A percentile compares a stretch with the other conserved stretches of the same genome.
These are phyloP conservation scores for Oxyura jamaicensis DNA, from an alignment of 2,113 vertebrate species.

Conservation along the genomic window DNA sequence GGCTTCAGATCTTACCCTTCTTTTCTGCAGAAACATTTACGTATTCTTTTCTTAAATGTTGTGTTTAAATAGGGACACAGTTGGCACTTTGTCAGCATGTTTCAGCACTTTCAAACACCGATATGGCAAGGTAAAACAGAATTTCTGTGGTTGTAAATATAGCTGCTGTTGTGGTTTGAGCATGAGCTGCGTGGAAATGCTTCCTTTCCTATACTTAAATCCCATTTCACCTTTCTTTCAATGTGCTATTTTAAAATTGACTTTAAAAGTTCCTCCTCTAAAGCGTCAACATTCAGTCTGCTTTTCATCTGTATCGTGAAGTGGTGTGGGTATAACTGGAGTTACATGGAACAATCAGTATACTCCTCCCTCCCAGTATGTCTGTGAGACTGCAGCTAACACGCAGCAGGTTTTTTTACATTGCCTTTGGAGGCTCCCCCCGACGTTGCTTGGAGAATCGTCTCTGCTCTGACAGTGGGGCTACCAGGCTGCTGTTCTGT, in stretches of 20 bases:
- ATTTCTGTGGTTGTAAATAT: constrained; percentile 28
- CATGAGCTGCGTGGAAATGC: background rate
- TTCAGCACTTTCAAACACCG: background rate
- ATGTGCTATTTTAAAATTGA: background rate
- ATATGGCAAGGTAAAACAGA: background rate
- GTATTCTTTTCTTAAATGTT: background rate
- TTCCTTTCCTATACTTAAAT: background rate
- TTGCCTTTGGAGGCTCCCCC: background rate
- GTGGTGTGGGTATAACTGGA: background rate
- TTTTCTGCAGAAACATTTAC: background rate
- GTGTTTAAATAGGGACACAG: background rate
- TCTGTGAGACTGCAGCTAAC: background rate
- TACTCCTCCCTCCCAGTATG: background rate
- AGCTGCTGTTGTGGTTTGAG: constrained; percentile 37
- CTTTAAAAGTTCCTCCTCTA: background rate
- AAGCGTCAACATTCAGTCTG: background rate
- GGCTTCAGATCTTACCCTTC: background rate
- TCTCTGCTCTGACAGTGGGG: background rate
- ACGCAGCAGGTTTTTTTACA: background rate
- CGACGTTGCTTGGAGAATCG: background rate
- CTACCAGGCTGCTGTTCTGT: background rate
- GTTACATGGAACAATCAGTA: background rate
- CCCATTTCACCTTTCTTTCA: background rate
- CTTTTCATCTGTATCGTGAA: background rate
- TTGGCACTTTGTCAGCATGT: background rate